Conservation (phyloP, 1,140 invertebrate species). For the Delia radicum region DNA sequence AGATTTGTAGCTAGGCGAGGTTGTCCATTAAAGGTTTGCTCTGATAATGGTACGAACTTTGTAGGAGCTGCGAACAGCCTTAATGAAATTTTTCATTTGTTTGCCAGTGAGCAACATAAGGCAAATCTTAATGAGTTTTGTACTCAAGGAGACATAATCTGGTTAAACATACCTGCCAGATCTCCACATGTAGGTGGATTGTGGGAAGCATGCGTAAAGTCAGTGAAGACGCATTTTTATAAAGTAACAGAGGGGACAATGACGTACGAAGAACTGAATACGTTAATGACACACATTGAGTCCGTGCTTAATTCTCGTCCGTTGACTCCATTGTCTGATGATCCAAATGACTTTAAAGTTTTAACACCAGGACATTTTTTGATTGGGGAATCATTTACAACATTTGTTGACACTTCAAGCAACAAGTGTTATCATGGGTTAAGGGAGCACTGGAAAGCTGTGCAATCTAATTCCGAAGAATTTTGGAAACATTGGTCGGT, state of each 20-base stretch:
- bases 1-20: constrained; percentile 34
- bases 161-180: not conserved
- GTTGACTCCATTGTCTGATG: not conserved
- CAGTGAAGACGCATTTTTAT: constrained; percentile 12
- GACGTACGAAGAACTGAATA: constrained; percentile 21
- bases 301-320: constrained; percentile 16
- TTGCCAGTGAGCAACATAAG: not conserved
- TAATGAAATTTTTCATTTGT: constrained; percentile 4
- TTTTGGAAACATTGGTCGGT: too few species aligned
- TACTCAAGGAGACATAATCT: not conserved
- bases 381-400: not conserved
- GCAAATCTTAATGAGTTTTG: not conserved
- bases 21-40: constrained; percentile 32
- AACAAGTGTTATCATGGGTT: too few species aligned
- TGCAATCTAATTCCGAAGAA: too few species aligned
- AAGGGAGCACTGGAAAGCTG: too few species aligned
- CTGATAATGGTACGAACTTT: constrained; percentile 52
- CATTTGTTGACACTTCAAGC: too few species aligned
- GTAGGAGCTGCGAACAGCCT: constrained; percentile 31
- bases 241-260: not conserved
- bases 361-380: constrained; percentile 12
- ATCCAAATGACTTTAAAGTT: constrained; percentile 8
- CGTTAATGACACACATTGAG: constrained; percentile 14
- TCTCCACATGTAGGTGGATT: constrained; percentile 16
- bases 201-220: constrained; percentile 23